Evolutionary conservation across 2,888 invertebrate genomes (phyloP), one percentile per base, ranked within the genome.

Genomic region (Drosophila maculinotata): DNA sequence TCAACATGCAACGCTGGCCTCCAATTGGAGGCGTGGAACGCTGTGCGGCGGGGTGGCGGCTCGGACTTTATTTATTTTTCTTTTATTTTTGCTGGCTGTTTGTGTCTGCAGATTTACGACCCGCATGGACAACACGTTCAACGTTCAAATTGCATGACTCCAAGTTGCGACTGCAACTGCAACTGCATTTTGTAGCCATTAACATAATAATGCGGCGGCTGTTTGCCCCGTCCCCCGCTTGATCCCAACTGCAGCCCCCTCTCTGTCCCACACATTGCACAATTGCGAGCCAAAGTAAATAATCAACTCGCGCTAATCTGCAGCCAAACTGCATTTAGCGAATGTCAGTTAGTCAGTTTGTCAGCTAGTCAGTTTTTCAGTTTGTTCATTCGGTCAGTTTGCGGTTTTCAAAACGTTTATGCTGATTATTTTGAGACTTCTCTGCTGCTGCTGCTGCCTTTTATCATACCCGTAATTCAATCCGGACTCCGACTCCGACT

Each of bases 221-320:
- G 64, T 44, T 31, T 39, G 39, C 23, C 20, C 20, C 9, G 14
- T n/a, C 17, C 28, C 7, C 28, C 28, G 30, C 7, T 17, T 36
- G 8, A 17, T 8, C 1, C n/a, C 8, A 17, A 6, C 25, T 12
- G 33, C 30, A 3, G 48, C 20, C 14, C 49, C 25, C 57, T 38
- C 44, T 25, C 42, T 52, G 41, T 26, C 41, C 53, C 26, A 72
- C 28, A 45, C 56, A 33, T 51, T 58, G 60, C 60, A 79, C 73
- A 83, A 79, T 82, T 74, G 73, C 56, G 39, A 48, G 79, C 63
- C 82, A 81, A 82, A 71, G 84, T 60, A 82, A 86, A 82, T 82
- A 82, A 82, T 82, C 84, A 86, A 86, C 81, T 83, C 68, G 81
- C 81, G 76, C 81, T 86, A 86, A 82, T 82, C 81, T 82, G 48